These are phyloP conservation scores for Laticauda colubrina DNA, from an alignment of 2,113 vertebrate species.

Conservation along the genomic window DNA sequence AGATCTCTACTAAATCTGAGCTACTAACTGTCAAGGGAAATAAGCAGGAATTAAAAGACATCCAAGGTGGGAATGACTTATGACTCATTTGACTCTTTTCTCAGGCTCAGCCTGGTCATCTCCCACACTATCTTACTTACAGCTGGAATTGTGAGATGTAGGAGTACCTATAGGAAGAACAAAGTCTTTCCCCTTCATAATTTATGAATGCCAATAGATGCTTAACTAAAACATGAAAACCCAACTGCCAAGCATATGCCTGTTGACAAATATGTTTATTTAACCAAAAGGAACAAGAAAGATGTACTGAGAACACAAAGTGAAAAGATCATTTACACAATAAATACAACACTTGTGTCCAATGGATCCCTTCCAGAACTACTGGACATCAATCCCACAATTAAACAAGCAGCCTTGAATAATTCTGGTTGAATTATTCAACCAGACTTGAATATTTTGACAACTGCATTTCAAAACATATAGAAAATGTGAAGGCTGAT, in stretches of 20 bases:
- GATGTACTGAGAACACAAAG: constrained; percentile 8
- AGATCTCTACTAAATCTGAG: background rate
- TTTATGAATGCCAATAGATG: constrained; percentile 50
- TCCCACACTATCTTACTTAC: constrained; percentile 25
- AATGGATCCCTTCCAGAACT: background rate
- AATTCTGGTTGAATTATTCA: no score
- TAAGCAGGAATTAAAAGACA: background rate
- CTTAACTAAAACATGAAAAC: constrained; percentile 38
- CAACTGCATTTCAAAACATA: background rate
- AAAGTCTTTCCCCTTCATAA: constrained; percentile 24
- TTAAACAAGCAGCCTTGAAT: background rate
- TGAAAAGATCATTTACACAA: background rate
- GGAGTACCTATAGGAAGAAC: constrained; percentile 58
- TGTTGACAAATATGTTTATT: constrained; percentile 13
- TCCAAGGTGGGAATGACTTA: background rate
- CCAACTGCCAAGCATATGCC: constrained; percentile 40
- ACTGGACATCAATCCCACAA: background rate
- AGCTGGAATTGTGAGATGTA: constrained; percentile 39
- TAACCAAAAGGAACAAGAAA: background rate
- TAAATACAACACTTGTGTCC: background rate
- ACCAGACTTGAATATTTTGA: background rate
- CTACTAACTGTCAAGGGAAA: background rate
- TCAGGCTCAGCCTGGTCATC: background rate
- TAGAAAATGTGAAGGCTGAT: background rate
- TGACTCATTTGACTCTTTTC: background rate